Base-by-base conservation (phyloP, 2,888 invertebrate species). In the Synanthedon vespiformis region DNA sequence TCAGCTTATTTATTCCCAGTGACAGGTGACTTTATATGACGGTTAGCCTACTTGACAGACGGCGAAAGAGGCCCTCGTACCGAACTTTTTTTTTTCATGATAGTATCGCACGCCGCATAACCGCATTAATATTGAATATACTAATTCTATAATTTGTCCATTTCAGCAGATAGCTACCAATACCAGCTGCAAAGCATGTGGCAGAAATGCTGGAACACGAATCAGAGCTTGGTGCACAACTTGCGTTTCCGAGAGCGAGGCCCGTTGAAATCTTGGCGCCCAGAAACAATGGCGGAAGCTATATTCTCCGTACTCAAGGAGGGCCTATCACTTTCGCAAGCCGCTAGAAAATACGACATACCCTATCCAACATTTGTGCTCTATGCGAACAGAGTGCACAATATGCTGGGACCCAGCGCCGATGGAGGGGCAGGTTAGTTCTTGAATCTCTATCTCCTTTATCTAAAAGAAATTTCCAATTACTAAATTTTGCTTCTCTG, bases 191-290 rank as follows among this genome's bases (percentile, higher is more conserved):
- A 96, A 83, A 95, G 95, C 55, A 95, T 96, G 93, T 96, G 96
- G 96, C 96, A 96, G 84, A 96, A 96, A 80, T 96, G 96, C 82
- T 96, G 96, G 96, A 96, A 94, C 82, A 95, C 95, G 62, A 95
- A 95, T 81, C 96, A 96, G 82, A 94, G 94, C 69, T 89, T 96
- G 70, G 95, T 96, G 63, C 96, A 96, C 86, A 95, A 96, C 77
- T 87, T 96, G 72, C 91, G 96, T 65, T 96, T 96, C 89, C 92
- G 96, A 50, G 96, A 96, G 83, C 91, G 96, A 54, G 96, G 96
- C 2, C 96, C 96, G 0, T 89, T 96, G 56, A 96, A 96, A 79
- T 96, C 96, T 53, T 96, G 96, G 96, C 89, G 96, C 52, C 96
- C 96, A 3, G 96, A 96, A 78, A 96, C 96, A 55, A 96, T 96